phyloP scores from a whole-genome alignment of 1,140 invertebrate genomes.

The Tigriopus japonicus region DNA sequence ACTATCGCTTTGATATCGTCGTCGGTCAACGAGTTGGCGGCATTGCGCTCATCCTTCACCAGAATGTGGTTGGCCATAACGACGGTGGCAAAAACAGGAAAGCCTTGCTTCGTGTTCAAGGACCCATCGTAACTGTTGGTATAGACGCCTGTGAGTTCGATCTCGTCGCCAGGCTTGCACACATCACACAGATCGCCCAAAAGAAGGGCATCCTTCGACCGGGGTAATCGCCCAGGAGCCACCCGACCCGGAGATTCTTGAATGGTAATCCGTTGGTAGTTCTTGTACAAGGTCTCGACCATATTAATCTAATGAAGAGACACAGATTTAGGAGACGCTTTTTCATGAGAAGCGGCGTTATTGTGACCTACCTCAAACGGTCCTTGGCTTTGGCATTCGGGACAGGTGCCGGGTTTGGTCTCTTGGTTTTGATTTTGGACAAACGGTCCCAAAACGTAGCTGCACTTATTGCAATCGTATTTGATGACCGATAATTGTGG shows the following conservation, averaged over 20 bases:
- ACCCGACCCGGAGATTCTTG: slow-evolving; percentile 42
- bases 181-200: slow-evolving; percentile 86
- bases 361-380: slow-evolving; percentile 56
- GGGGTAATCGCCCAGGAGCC: slow-evolving; percentile 81
- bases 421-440: slow-evolving; percentile 80
- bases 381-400: slow-evolving; percentile 89
- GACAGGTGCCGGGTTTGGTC: slow-evolving; percentile 86
- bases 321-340: too few species aligned
- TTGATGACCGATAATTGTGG: slow-evolving; percentile 89
- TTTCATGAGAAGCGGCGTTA: too few species aligned
- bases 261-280: slow-evolving; percentile 93
- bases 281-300: slow-evolving; percentile 92
- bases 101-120: slow-evolving; percentile 71
- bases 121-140: slow-evolving; percentile 96
- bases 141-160: slow-evolving; percentile 79
- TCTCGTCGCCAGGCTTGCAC: slow-evolving; percentile 95
- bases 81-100: slow-evolving; percentile 95
- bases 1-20: slow-evolving; percentile 81
- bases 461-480: slow-evolving; percentile 93
- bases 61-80: slow-evolving; percentile 89
- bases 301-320: slow-evolving; percentile 37
- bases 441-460: slow-evolving; percentile 85
- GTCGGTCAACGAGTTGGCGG: slow-evolving; percentile 64
- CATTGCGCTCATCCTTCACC: slow-evolving; percentile 71
- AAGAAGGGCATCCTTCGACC: slow-evolving; percentile 94